phyloP scores from a whole-genome alignment of 2,888 invertebrate species.

The Malthinus seriepunctatus region DNA sequence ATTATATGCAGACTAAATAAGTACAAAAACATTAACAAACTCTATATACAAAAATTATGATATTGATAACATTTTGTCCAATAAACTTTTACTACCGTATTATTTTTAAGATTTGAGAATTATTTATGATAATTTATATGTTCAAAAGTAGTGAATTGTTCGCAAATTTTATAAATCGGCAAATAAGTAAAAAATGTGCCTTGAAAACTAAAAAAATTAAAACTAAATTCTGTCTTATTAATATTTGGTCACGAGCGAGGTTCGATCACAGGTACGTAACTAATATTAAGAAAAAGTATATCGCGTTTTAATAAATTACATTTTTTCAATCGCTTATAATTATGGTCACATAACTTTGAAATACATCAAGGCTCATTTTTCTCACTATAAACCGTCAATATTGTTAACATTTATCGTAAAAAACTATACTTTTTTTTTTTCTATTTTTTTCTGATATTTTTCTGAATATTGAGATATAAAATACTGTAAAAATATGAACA shows the following conservation, averaged over 20 bases:
- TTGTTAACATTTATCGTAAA: slow-evolving; percentile 13
- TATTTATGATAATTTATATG: too few relatives aligned
- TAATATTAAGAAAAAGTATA: slow-evolving; percentile 10
- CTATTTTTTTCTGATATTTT: slow-evolving; percentile 44
- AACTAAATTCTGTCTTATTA: slow-evolving; percentile 37
- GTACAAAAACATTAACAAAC: slow-evolving; percentile 8
- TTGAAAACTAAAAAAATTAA: slow-evolving; percentile 26
- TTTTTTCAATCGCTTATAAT: slow-evolving; percentile 3
- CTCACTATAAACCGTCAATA: slow-evolving; percentile 29
- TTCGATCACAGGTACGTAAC: slow-evolving; percentile 51
- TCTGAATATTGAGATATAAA: slow-evolving; percentile 52
- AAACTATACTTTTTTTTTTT: slow-evolving; percentile 36
- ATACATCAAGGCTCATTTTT: slow-evolving; percentile 30
- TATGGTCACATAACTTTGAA: not conserved
- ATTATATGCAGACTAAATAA: not conserved
- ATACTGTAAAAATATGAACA: slow-evolving; percentile 57
- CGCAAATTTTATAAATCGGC: too few relatives aligned
- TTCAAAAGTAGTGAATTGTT: too few relatives aligned
- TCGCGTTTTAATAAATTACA: slow-evolving; percentile 7
- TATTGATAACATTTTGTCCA: slow-evolving; percentile 5
- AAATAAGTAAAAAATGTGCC: slow-evolving; percentile 36
- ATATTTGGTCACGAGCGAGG: slow-evolving; percentile 53
- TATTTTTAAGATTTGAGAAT: slow-evolving; percentile 2
- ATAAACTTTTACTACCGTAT: not conserved
- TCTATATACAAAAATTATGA: slow-evolving; percentile 5